These are phyloP conservation scores for Enteromius viviparus DNA, from an alignment of 2,797 vertebrate species.

Conservation along the genomic window DNA sequence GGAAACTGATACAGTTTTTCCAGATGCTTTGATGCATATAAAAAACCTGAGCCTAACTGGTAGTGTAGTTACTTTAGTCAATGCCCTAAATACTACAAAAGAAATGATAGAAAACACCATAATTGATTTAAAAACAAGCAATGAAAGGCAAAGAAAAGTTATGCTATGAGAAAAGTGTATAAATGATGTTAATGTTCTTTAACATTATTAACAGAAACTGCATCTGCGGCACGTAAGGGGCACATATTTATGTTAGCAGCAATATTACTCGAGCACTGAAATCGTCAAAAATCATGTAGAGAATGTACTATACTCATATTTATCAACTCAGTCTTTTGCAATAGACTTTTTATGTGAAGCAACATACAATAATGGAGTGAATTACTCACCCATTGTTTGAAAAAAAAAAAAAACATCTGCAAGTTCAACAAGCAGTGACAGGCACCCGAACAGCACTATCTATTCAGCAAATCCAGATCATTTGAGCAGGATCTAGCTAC, in stretches of 20 bases:
- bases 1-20: background rate
- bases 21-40: background rate
- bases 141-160: background rate
- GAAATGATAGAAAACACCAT: background rate
- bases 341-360: background rate
- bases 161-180: background rate
- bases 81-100: background rate
- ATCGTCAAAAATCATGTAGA: background rate
- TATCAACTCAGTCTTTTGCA: background rate
- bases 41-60: background rate
- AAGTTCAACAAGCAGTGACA: slow-evolving; percentile 13
- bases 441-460: background rate
- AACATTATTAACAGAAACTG: background rate
- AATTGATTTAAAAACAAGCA: background rate
- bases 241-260: background rate
- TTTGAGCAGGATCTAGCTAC: background rate
- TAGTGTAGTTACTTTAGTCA: background rate
- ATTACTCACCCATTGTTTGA: background rate
- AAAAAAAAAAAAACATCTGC: background rate
- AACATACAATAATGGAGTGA: background rate
- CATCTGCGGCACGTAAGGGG: background rate
- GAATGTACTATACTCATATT: background rate
- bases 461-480: background rate
- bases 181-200: background rate
- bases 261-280: background rate